Percentiles rank a stretch among this genome's conserved stretches.
These are phyloP conservation scores for Caradrina clavipalpis DNA, from an alignment of 2,888 invertebrate species.

Conservation along the genomic window DNA sequence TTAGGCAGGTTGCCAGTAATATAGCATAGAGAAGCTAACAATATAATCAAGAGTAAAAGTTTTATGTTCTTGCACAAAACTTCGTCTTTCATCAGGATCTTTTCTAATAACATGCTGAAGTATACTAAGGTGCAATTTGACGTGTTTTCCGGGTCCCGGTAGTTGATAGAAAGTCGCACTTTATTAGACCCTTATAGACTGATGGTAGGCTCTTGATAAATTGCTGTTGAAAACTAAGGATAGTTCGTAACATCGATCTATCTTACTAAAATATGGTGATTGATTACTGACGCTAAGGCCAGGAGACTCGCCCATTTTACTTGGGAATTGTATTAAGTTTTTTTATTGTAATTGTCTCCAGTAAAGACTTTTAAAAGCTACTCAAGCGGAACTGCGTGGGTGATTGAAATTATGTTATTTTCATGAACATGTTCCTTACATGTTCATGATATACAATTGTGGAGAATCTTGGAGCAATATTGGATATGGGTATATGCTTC, in stretches of 20 bases:
- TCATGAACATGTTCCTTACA: background rate
- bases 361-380: background rate
- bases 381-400: too few species aligned
- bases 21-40: too few species aligned
- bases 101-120: background rate
- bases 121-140: conserved; percentile 3
- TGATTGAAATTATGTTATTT: background rate
- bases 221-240: conserved; percentile 29
- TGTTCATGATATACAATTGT: too few species aligned
- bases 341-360: background rate
- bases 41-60: too few species aligned
- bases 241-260: conserved; percentile 17
- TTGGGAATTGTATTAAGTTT: background rate
- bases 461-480: too few species aligned
- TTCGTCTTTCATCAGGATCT: background rate
- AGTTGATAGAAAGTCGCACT: conserved; percentile 16
- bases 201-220: conserved; percentile 34
- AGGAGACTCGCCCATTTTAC: background rate
- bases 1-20: too few species aligned
- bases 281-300: conserved; percentile 23
- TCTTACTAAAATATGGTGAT: conserved; percentile 42
- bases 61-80: too few species aligned
- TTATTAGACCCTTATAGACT: conserved; percentile 27
- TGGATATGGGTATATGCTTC: too few species aligned
- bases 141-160: background rate